Percentiles rank a stretch among this genome's conserved stretches.
phyloP scores from a whole-genome alignment of 2,113 vertebrate genomes.

The Willisornis vidua region DNA sequence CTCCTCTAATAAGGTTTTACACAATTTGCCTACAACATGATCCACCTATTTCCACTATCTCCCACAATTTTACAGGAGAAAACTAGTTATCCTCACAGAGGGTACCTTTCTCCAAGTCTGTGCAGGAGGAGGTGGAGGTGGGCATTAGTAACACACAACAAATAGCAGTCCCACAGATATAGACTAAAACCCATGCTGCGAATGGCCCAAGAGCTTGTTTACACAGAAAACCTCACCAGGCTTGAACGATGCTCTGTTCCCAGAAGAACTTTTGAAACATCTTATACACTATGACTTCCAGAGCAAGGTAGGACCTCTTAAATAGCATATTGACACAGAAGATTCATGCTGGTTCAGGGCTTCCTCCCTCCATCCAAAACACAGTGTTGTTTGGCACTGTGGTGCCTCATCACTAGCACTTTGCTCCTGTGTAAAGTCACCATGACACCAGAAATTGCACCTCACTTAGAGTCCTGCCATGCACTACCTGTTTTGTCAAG shows the following conservation, averaged over 20 bases:
- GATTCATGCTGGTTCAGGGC: not conserved
- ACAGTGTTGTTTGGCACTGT: fast-evolving
- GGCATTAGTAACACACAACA: not conserved
- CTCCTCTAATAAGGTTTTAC: not conserved
- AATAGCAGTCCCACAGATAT: not conserved
- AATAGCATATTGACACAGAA: not conserved
- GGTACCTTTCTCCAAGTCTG: fast-evolving
- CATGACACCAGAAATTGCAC: not conserved
- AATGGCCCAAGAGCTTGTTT: not conserved
- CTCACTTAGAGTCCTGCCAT: not conserved
- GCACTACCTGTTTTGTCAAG: not conserved
- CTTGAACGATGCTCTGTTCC: not conserved
- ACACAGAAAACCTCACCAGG: not conserved
- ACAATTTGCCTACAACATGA: not conserved
- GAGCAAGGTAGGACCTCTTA: not conserved
- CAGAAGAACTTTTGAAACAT: not conserved
- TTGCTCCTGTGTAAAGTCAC: not conserved
- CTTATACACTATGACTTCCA: not conserved
- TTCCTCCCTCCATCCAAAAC: not conserved
- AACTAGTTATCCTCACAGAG: not conserved
- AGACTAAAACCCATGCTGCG: not conserved
- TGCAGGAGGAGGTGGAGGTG: not conserved
- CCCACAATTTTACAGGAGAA: not conserved
- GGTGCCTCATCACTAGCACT: not conserved
- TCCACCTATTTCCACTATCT: not conserved